A percentile compares a stretch with the other conserved stretches of the same genome.
Conservation (phyloP, 2,113 vertebrate species). For the Chamaea fasciata region DNA sequence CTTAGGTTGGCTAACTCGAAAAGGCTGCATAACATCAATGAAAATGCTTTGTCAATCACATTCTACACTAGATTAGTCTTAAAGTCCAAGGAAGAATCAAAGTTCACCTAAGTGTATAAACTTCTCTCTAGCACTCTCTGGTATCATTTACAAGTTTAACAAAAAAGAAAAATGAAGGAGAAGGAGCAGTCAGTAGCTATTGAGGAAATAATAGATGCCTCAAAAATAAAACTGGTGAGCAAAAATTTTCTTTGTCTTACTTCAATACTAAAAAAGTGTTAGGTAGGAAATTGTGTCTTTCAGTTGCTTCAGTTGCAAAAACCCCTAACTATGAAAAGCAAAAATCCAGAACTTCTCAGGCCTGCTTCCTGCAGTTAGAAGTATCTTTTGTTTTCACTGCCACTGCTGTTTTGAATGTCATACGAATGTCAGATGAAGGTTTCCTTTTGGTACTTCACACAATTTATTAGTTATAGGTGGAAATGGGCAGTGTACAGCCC, state of each 20-base stretch:
- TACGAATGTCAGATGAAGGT: not conserved
- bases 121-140: conserved; percentile 51
- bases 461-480: not conserved
- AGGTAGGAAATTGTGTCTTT: not conserved
- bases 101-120: conserved; percentile 77
- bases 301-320: not conserved
- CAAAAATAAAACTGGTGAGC: conserved; percentile 76
- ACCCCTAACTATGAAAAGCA: not conserved
- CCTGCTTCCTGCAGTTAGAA: not conserved
- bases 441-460: not conserved
- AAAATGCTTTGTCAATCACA: conserved; percentile 71
- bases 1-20: conserved; percentile 68
- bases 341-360: not conserved
- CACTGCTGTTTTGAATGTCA: not conserved
- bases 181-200: conserved; percentile 65
- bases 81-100: conserved; percentile 86
- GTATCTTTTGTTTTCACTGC: not conserved
- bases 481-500: not conserved
- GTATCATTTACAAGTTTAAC: conserved; percentile 29
- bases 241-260: conserved; percentile 55
- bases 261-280: not conserved
- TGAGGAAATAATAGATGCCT: conserved; percentile 68
- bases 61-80: conserved; percentile 82
- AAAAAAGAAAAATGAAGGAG: conserved; percentile 68
- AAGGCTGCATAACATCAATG: conserved; percentile 54